Evolutionary conservation across 2,113 vertebrate genomes (phyloP).

Genomic region (Protobothrops mucrosquamatus): DNA sequence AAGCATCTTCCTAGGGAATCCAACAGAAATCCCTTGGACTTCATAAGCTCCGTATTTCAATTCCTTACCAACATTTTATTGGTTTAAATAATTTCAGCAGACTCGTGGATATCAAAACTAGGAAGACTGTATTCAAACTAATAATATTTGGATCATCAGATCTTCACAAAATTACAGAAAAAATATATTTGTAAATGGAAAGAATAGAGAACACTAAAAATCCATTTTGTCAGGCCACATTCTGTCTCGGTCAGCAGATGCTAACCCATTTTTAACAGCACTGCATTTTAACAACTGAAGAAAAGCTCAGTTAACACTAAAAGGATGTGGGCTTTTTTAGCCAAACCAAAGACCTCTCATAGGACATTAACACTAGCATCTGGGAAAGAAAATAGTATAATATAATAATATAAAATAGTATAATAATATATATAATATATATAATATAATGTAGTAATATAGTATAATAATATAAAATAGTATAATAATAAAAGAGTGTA

Average conservation of each 20-base stretch:
- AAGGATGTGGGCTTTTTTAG: not conserved
- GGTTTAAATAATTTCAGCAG: not conserved
- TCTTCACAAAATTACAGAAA: not conserved
- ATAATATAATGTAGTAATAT: no score
- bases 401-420: no score
- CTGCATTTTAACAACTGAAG: not conserved
- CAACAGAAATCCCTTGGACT: slow-evolving; percentile 20
- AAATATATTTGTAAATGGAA: not conserved
- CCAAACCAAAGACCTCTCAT: not conserved
- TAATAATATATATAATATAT: no score
- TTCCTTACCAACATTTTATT: slow-evolving; percentile 8
- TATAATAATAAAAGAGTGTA: not conserved
- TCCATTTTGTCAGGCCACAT: not conserved
- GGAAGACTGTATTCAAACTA: not conserved
- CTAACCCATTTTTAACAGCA: not conserved
- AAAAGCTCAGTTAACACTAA: accelerated
- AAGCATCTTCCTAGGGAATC: not conserved
- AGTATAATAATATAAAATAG: no score
- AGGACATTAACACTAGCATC: not conserved
- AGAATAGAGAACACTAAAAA: not conserved
- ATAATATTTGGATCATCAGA: not conserved
- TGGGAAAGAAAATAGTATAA: not conserved
- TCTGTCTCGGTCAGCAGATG: not conserved
- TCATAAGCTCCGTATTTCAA: not conserved
- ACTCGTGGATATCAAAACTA: slow-evolving; percentile 2